phyloP scores from a whole-genome alignment of 2,888 invertebrate species.

The Morinoia aosen region DNA sequence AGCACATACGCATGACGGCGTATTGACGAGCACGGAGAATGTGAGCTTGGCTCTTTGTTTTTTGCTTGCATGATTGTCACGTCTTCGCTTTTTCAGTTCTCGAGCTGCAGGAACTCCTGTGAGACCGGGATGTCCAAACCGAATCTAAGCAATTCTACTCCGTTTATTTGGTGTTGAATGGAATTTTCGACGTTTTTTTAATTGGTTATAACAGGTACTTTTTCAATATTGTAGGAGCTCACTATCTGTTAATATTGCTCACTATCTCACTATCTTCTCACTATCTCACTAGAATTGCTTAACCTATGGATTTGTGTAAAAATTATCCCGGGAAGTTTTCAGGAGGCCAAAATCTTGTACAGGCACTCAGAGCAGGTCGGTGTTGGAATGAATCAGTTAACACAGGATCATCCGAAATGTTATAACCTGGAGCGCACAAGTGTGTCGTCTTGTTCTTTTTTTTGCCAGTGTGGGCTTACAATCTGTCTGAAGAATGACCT shows the following conservation, averaged over 20 bases:
- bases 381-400: not conserved
- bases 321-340: no score
- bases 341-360: not conserved
- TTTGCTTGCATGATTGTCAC: not conserved
- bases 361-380: not conserved
- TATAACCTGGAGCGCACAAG: not conserved
- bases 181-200: no score
- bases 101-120: no score
- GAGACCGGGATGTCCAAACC: no score
- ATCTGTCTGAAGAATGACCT: not conserved
- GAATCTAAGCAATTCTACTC: no score
- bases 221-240: not conserved
- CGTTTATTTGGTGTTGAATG: no score
- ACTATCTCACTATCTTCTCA: no score
- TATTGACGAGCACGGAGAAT: no score
- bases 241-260: not conserved
- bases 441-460: not conserved
- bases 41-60: not conserved
- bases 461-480: not conserved
- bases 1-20: no score
- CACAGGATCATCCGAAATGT: not conserved
- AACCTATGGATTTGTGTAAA: no score
- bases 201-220: not conserved
- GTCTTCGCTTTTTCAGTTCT: not conserved
- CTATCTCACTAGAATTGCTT: no score